Percentiles rank a stretch among this genome's conserved stretches.
phyloP scores from a whole-genome alignment of 2,888 invertebrate species.

The Folsomia manolachei region DNA sequence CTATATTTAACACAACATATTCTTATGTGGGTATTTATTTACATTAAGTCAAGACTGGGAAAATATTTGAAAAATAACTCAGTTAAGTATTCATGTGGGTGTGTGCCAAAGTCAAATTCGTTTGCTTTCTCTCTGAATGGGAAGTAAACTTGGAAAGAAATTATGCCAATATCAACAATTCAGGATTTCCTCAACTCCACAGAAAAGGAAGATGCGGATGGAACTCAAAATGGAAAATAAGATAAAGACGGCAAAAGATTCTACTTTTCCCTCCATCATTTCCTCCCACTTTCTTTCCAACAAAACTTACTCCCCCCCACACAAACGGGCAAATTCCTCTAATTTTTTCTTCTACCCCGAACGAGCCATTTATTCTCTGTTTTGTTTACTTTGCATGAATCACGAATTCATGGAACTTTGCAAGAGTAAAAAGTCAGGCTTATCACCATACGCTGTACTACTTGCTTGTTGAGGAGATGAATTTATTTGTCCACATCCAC shows the following conservation, averaged over 20 bases:
- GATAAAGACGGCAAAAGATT: conserved; percentile 43
- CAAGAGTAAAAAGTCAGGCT: too few species aligned
- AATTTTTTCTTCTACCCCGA: background rate
- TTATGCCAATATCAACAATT: conserved; percentile 50
- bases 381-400: too few species aligned
- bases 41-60: too few species aligned
- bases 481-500: background rate
- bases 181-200: conserved; percentile 49
- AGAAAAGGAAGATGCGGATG: conserved; percentile 46
- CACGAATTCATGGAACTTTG: too few species aligned
- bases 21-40: too few species aligned
- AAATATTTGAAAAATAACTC: background rate
- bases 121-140: conserved; percentile 32
- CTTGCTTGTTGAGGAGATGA: too few species aligned
- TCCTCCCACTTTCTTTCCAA: conserved; percentile 41
- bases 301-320: conserved; percentile 31
- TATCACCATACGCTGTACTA: too few species aligned
- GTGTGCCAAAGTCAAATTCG: conserved; percentile 46
- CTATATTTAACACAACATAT: too few species aligned
- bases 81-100: conserved; percentile 33
- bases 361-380: too few species aligned
- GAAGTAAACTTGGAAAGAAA: conserved; percentile 42
- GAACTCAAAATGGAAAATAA: conserved; percentile 45
- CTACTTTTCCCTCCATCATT: conserved; percentile 45
- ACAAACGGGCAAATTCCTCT: background rate